These are phyloP conservation scores for Dysmachus trigonus DNA, from an alignment of 2,888 invertebrate genomes.

Conservation along the genomic window DNA sequence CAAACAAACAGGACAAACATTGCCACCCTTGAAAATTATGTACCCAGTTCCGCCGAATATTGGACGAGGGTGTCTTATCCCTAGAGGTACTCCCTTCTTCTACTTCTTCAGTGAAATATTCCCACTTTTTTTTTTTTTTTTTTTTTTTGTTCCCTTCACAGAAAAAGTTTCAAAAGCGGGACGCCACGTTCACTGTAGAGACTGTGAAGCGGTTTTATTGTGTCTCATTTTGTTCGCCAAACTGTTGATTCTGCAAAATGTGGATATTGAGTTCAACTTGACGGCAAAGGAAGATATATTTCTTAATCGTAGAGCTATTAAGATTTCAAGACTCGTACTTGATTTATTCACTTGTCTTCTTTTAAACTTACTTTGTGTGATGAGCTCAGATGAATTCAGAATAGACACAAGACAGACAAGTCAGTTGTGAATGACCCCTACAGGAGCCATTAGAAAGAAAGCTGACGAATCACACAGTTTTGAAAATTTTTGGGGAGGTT, in stretches of 20 bases:
- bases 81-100: not conserved
- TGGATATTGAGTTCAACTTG: not conserved
- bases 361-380: not conserved
- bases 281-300: not conserved
- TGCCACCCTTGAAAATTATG: conserved; percentile 39
- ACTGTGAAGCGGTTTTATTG: not conserved
- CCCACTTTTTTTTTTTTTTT: not conserved
- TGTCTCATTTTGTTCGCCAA: not conserved
- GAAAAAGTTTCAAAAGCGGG: not conserved
- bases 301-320: not conserved
- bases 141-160: not conserved
- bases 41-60: not conserved
- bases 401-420: too few species aligned
- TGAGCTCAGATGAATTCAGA: too few species aligned
- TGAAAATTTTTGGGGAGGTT: too few species aligned
- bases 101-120: not conserved
- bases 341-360: not conserved
- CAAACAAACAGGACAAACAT: conserved; percentile 46
- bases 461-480: too few species aligned
- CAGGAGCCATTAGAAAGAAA: too few species aligned
- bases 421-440: too few species aligned
- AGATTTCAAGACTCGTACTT: not conserved
- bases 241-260: not conserved
- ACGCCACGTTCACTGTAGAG: not conserved
- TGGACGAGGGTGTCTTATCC: conserved; percentile 13